Base-by-base conservation (phyloP, 2,113 vertebrate genomes). In the Sigmodon hispidus region DNA sequence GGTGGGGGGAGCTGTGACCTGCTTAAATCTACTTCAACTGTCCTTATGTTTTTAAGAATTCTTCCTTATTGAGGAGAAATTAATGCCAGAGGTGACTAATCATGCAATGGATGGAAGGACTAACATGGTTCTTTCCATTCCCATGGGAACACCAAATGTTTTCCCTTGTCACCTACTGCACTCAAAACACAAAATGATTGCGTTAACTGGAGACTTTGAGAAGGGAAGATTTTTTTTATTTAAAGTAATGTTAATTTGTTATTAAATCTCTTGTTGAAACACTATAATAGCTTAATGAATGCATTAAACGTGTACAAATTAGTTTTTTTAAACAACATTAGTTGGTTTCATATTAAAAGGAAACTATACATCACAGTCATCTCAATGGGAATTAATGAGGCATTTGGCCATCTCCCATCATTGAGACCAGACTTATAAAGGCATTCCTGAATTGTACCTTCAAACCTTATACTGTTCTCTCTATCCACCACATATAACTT, bases 221-320 rank as follows among this genome's bases (percentile, higher is more conserved):
- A 91, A 96, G 86, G 94, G 59, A 81, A 15, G 11, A 59, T 98
- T 98, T 94, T 98, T 98, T 97, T 98, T 95, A 98, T 98, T 97
- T 96, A 92, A 96, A 98, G 95, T 98, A 98, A 98, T 97, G 98
- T 98, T 98, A 98, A 98, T 98, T 98, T 97, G 97, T 98, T 98
- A 98, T 99, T 98, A 98, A 99, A 98, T 98, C 97, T 98, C 97
- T 98, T 97, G 97, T 98, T 98, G 98, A 98, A 98, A 98, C 98
- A 98, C 97, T 98, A 98, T 98, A 98, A 98, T 98, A 98, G 98
- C 97, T 98, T 98, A 99, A 98, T 98, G 98, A 98, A 98, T 94
- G 86, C 98, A 98, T 98, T 98, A 98, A 98, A 98, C 97, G 98
- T 98, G 98, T 98, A 98, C 98, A 98, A 98, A 98, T 98, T 98